These are phyloP conservation scores for Platyrinchus mystaceus DNA, from an alignment of 2,797 vertebrate genomes.

Conservation along the genomic window DNA sequence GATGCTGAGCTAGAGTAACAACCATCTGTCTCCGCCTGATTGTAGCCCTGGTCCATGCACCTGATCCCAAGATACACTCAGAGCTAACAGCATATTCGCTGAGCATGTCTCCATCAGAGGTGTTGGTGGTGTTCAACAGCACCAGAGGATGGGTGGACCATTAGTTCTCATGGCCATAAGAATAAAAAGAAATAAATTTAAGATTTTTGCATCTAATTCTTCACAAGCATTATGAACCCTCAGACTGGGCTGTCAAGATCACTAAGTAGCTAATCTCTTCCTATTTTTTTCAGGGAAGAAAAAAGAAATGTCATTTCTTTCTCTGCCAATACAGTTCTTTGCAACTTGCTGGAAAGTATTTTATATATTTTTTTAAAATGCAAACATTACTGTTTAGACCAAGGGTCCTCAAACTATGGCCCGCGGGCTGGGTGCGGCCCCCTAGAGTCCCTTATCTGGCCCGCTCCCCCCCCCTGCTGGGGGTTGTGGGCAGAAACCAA, in stretches of 20 bases:
- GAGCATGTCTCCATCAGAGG: not conserved
- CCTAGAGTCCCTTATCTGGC: too few relatives aligned
- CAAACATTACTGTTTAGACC: not conserved
- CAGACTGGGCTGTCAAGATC: not conserved
- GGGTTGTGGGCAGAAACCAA: too few relatives aligned
- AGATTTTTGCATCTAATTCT: not conserved
- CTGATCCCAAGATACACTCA: too few relatives aligned
- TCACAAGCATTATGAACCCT: not conserved
- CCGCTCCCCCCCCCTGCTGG: too few relatives aligned
- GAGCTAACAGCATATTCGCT: not conserved
- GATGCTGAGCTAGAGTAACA: not conserved
- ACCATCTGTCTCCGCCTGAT: not conserved
- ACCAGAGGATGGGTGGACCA: not conserved
- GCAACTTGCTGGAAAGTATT: not conserved
- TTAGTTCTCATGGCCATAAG: not conserved
- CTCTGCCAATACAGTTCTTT: not conserved
- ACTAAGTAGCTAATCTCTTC: not conserved
- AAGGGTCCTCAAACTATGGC: too few relatives aligned
- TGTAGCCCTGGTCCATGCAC: not conserved
- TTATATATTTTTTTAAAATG: not conserved
- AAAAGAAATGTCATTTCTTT: not conserved
- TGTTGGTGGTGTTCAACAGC: not conserved
- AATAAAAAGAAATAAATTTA: not conserved
- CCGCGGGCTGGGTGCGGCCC: too few relatives aligned
- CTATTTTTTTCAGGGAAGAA: not conserved